Evolutionary conservation across 2,113 vertebrate species (phyloP).

Genomic region (Aegithalos caudatus): DNA sequence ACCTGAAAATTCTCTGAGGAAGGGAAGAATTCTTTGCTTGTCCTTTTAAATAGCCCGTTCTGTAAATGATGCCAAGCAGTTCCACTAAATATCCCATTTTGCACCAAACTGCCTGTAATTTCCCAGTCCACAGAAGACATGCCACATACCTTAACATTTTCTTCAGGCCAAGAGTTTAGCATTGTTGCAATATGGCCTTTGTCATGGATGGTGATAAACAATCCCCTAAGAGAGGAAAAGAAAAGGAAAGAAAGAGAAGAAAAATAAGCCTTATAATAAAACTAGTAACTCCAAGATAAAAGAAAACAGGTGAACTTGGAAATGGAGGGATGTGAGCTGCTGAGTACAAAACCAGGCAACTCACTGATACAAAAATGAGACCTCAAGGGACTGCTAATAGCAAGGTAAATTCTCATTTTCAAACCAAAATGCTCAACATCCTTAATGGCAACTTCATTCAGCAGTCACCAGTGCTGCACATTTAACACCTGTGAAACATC

Average conservation of each 20-base stretch:
- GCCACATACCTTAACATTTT: conserved; percentile 87
- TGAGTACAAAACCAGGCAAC: neutral
- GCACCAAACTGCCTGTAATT: neutral
- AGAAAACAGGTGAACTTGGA: neutral
- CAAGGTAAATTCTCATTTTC: neutral
- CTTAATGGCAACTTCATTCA: neutral
- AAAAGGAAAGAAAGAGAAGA: neutral
- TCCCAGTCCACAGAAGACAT: neutral
- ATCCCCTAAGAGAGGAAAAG: conserved; percentile 68
- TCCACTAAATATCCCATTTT: neutral
- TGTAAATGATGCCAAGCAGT: neutral
- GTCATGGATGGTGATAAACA: conserved; percentile 98
- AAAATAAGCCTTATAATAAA: neutral
- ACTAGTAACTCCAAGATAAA: neutral
- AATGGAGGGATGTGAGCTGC: neutral
- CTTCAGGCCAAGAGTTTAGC: conserved; percentile 96
- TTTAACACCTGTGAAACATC: neutral
- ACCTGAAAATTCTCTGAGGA: neutral
- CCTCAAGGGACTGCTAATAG: neutral
- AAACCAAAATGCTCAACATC: neutral
- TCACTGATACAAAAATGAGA: neutral
- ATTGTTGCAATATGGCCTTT: conserved; percentile 92
- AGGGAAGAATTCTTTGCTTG: neutral
- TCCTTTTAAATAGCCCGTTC: neutral
- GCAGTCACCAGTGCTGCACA: neutral